Conservation (phyloP, 2,888 invertebrate species). For the Mayetiola destructor region DNA sequence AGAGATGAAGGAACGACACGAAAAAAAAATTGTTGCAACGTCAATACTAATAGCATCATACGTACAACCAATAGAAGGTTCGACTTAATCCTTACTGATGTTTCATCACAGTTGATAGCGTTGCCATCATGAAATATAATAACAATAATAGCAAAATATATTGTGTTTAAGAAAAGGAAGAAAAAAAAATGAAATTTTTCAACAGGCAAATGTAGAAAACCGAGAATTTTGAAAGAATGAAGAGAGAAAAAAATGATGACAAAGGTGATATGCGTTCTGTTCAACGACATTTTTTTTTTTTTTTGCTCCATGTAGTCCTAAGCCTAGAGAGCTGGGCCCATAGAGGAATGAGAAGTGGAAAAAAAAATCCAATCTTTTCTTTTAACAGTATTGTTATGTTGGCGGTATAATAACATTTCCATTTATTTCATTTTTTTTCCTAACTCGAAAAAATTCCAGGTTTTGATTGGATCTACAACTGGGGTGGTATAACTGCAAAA, state of each 20-base stretch:
- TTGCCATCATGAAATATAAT: slow-evolving; percentile 4
- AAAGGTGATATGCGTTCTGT: slow-evolving; percentile 8
- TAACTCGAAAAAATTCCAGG: no score
- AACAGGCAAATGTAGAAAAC: no score
- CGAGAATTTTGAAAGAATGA: slow-evolving; percentile 8
- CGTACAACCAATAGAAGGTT: neutral
- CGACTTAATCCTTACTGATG: slow-evolving; percentile 12
- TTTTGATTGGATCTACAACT: no score
- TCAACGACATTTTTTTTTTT: neutral
- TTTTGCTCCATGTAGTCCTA: neutral
- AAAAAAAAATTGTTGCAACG: neutral
- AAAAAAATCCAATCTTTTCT: no score
- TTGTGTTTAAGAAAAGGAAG: no score
- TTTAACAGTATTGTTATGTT: no score
- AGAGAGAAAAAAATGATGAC: slow-evolving; percentile 4
- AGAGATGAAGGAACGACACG: neutral
- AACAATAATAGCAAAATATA: slow-evolving; percentile 1
- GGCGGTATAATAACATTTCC: no score
- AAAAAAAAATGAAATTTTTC: no score
- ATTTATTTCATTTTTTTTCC: no score
- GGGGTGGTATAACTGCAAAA: no score
- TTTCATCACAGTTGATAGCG: slow-evolving; percentile 7
- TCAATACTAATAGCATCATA: neutral
- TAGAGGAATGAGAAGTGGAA: neutral
- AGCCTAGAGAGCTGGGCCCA: neutral